phyloP scores from a whole-genome alignment of 2,888 invertebrate species.

The Diarsia brunnea region DNA sequence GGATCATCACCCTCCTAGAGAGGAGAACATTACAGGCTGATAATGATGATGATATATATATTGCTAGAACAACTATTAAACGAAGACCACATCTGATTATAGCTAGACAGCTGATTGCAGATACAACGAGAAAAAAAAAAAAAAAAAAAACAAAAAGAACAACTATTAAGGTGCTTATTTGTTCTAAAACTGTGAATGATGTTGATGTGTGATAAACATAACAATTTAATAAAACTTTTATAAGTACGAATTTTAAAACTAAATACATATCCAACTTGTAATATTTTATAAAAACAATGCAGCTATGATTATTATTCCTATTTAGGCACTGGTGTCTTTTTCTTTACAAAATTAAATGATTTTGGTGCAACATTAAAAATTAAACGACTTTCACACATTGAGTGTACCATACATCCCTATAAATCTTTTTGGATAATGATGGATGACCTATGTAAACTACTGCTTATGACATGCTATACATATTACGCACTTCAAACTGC shows the following conservation, averaged over 20 bases:
- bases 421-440: conserved; percentile 2
- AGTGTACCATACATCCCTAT: neutral
- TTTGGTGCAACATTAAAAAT: neutral
- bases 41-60: too few relatives aligned
- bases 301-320: neutral
- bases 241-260: neutral
- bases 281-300: neutral
- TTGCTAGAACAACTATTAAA: neutral
- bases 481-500: conserved; percentile 21
- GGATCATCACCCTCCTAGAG: too few relatives aligned
- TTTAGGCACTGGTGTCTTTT: neutral
- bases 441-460: conserved; percentile 5
- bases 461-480: conserved; percentile 6
- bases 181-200: neutral
- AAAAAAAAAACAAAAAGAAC: too few relatives aligned
- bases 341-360: conserved; percentile 9
- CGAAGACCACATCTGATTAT: too few relatives aligned
- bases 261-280: neutral
- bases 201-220: too few relatives aligned
- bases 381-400: too few relatives aligned
- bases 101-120: too few relatives aligned
- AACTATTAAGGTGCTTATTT: neutral
- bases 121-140: too few relatives aligned
- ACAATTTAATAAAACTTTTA: neutral
- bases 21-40: too few relatives aligned